phyloP scores from a whole-genome alignment of 2,797 vertebrate genomes.

The Arnoldichthys spilopterus region DNA sequence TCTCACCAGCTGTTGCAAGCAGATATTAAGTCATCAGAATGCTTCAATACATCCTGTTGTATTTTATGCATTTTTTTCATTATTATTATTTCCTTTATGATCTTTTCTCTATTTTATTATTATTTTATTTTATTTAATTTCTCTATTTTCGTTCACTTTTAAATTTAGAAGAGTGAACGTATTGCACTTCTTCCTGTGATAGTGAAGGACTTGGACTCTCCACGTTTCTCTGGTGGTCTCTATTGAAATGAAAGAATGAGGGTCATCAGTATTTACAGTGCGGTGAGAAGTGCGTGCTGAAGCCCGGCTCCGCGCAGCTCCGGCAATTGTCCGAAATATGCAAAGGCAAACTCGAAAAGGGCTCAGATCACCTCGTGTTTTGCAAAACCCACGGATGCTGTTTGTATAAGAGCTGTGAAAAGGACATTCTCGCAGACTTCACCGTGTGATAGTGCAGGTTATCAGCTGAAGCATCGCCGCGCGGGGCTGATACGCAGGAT shows the following conservation, averaged over 20 bases:
- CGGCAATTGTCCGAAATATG: slow-evolving; percentile 86
- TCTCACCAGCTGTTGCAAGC: too few relatives aligned
- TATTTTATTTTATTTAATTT: too few relatives aligned
- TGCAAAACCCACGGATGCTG: neutral
- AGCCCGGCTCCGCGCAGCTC: slow-evolving; percentile 89
- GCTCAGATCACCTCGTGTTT: slow-evolving; percentile 16
- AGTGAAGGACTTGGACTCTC: slow-evolving; percentile 65
- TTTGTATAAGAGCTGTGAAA: neutral
- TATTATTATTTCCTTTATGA: too few relatives aligned
- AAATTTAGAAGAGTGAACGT: slow-evolving; percentile 73
- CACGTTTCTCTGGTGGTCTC: slow-evolving; percentile 79
- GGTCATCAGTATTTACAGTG: slow-evolving; percentile 90
- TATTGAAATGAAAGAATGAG: slow-evolving; percentile 82
- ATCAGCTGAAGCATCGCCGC: neutral
- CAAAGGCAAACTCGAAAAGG: slow-evolving; percentile 6
- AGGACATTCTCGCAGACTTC: neutral
- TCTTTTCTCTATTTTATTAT: slow-evolving; percentile 53
- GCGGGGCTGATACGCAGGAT: neutral
- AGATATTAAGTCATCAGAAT: neutral
- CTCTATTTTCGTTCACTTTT: slow-evolving; percentile 65
- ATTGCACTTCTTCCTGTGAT: slow-evolving; percentile 66
- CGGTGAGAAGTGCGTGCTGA: slow-evolving; percentile 88
- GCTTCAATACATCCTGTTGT: slow-evolving; percentile 33
- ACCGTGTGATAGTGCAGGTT: neutral
- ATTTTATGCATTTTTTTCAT: slow-evolving; percentile 44